phyloP scores from a whole-genome alignment of 2,113 vertebrate species.

The Phycodurus eques region DNA sequence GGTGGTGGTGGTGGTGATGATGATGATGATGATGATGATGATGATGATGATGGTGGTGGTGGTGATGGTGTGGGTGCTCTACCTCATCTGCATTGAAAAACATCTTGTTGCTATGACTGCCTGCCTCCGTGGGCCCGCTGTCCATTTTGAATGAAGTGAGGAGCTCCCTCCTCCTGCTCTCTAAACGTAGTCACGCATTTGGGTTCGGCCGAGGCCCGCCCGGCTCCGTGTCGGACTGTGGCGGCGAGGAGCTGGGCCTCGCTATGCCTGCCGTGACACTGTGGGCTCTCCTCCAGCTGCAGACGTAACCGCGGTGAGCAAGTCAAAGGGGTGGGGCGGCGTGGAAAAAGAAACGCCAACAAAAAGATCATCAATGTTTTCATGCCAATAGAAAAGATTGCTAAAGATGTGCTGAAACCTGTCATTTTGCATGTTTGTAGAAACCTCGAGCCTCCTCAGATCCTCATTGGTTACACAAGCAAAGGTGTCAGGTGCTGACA shows the following conservation, averaged over 20 bases:
- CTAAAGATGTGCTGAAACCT: neutral
- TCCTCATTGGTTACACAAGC: slow-evolving; percentile 63
- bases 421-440: slow-evolving; percentile 19
- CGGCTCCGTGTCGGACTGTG: slow-evolving; percentile 12
- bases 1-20: neutral
- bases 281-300: slow-evolving; percentile 32
- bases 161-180: neutral
- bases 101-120: slow-evolving; percentile 7
- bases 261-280: slow-evolving; percentile 19
- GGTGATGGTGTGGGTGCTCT: neutral
- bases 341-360: neutral
- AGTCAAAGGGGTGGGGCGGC: slow-evolving; percentile 60
- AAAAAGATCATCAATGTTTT: neutral
- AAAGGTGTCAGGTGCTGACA: slow-evolving; percentile 57
- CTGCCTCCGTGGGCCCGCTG: neutral
- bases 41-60: neutral
- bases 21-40: neutral
- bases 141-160: slow-evolving; percentile 1
- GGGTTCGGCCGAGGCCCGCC: slow-evolving; percentile 6
- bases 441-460: slow-evolving; percentile 2
- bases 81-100: slow-evolving; percentile 32
- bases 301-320: slow-evolving; percentile 47
- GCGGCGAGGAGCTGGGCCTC: slow-evolving; percentile 14
- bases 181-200: neutral
- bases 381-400: neutral